Conservation (phyloP, 1,140 invertebrate species). For the Periplaneta americana region DNA sequence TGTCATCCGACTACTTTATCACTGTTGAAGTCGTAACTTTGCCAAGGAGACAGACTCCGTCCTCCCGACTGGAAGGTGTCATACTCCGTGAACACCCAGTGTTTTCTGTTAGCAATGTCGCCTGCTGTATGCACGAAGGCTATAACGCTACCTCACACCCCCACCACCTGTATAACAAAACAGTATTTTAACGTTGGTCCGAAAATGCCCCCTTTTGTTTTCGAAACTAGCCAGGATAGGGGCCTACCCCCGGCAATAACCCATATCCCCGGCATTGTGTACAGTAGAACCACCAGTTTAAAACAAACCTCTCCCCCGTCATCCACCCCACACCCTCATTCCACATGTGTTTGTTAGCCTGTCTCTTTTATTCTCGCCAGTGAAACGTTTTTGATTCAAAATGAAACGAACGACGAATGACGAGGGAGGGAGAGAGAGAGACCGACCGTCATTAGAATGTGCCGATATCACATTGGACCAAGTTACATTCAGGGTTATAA, state of each 20-base stretch:
- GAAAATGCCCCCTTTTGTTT: slow-evolving; percentile 15
- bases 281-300: background rate
- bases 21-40: background rate
- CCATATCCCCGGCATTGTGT: slow-evolving; percentile 15
- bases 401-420: slow-evolving; percentile 4
- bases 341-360: slow-evolving; percentile 5
- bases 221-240: slow-evolving; percentile 3
- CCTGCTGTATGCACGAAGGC: background rate
- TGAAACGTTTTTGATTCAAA: slow-evolving; percentile 12
- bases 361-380: slow-evolving; percentile 10
- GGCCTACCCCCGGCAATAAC: slow-evolving; percentile 10
- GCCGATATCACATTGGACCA: slow-evolving; percentile 4
- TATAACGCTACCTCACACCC: background rate
- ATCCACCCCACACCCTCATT: background rate
- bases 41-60: background rate
- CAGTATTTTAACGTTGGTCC: slow-evolving; percentile 15
- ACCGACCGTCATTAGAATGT: slow-evolving; percentile 4
- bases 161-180: slow-evolving; percentile 14
- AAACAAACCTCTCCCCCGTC: background rate
- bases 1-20: too few species aligned
- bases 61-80: too few species aligned
- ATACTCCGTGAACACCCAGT: background rate
- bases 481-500: slow-evolving; percentile 6
- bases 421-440: background rate
- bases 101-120: background rate